phyloP scores from a whole-genome alignment of 2,113 vertebrate species.

The Nycticorax nycticorax region DNA sequence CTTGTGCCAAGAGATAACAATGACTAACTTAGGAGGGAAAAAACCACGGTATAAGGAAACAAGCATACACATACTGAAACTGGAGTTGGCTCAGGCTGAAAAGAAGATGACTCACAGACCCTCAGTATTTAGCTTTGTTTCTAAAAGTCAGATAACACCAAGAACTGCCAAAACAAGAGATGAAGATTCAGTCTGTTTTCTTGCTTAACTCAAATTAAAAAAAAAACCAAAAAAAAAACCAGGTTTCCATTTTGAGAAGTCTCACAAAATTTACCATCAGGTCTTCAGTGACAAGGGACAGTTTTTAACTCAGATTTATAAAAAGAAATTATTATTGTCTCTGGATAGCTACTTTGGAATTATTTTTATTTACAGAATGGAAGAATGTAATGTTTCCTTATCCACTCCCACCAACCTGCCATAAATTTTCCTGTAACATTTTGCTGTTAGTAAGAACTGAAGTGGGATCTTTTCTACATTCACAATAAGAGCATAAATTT shows the following conservation, averaged over 20 bases:
- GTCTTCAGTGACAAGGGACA: not conserved
- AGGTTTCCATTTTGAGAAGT: not conserved
- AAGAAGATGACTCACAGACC: constrained; percentile 50
- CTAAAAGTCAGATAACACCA: constrained; percentile 27
- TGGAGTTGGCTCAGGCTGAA: constrained; percentile 18
- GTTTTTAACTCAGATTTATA: not conserved
- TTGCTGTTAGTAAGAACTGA: not conserved
- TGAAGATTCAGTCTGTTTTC: not conserved
- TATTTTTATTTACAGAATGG: not conserved
- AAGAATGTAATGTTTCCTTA: not conserved
- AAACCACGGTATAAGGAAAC: constrained; percentile 10
- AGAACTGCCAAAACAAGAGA: not conserved
- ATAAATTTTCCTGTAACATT: not conserved
- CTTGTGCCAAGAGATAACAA: constrained; percentile 59
- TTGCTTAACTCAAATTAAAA: not conserved
- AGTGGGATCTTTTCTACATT: not conserved
- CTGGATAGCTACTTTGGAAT: not conserved
- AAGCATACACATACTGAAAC: not conserved
- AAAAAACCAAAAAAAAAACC: not conserved
- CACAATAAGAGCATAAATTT: not conserved
- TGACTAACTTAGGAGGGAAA: constrained; percentile 37
- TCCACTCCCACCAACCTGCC: not conserved
- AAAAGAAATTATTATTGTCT: not conserved
- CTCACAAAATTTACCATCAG: not conserved
- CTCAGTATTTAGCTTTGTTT: constrained; percentile 29